Conservation (phyloP, 2,888 invertebrate species). For the Noctua fimbriata region DNA sequence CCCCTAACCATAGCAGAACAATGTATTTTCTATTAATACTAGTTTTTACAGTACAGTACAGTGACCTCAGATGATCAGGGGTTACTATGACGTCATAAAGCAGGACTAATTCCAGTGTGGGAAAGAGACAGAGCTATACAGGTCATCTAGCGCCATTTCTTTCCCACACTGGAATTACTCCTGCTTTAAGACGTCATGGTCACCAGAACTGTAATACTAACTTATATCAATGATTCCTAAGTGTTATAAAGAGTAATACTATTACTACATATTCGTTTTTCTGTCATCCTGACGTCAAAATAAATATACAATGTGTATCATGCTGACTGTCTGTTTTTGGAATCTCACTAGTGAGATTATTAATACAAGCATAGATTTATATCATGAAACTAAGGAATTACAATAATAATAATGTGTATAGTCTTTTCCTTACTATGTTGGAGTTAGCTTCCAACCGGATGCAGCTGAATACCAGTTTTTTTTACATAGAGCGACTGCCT, state of each 20-base stretch:
- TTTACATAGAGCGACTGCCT: too few species aligned
- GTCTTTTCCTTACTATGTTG: too few species aligned
- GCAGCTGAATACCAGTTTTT: neutral
- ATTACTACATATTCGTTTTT: neutral
- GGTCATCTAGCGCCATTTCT: too few species aligned
- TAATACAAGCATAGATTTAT: neutral
- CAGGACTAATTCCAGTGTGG: too few species aligned
- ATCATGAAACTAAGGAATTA: neutral
- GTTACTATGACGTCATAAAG: too few species aligned
- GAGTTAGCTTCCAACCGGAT: too few species aligned
- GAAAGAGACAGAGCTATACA: too few species aligned
- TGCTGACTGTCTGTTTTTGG: neutral
- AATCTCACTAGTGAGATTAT: neutral
- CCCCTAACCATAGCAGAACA: neutral
- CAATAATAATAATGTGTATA: neutral
- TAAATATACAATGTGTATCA: too few species aligned
- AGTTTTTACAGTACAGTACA: neutral
- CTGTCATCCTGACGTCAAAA: neutral
- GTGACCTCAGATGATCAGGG: neutral
- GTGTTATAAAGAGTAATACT: neutral
- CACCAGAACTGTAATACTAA: neutral
- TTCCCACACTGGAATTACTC: too few species aligned
- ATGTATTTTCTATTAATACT: neutral
- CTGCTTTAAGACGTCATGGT: too few species aligned
- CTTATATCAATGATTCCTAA: neutral